A percentile compares a stretch with the other conserved stretches of the same genome.
phyloP scores from a whole-genome alignment of 2,888 invertebrate species.

The Erpobdella octoculata region DNA sequence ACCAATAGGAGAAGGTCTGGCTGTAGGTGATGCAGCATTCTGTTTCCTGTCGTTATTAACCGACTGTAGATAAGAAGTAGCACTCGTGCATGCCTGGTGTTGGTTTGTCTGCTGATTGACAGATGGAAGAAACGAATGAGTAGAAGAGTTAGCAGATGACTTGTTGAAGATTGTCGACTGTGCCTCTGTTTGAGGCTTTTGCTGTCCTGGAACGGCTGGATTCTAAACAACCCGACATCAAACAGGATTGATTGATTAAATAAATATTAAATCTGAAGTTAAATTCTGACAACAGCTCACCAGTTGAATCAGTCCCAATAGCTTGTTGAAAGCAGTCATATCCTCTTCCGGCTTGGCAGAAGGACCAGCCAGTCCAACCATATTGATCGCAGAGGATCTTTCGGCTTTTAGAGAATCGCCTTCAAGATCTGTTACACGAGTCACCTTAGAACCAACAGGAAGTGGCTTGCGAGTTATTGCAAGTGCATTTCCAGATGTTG shows the following conservation, averaged over 20 bases:
- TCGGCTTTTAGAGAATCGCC: conserved; percentile 16
- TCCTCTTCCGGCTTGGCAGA: background rate
- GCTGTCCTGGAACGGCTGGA: too few species aligned
- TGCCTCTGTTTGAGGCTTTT: too few species aligned
- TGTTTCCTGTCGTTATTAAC: background rate
- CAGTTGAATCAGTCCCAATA: conserved; percentile 43
- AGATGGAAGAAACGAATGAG: too few species aligned
- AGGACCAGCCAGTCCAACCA: conserved; percentile 4
- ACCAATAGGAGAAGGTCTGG: conserved; percentile 4
- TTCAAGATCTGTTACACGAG: conserved; percentile 35
- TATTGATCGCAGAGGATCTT: background rate
- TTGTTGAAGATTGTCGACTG: too few species aligned
- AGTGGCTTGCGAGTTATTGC: background rate
- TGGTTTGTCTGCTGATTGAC: too few species aligned
- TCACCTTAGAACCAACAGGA: conserved; percentile 32
- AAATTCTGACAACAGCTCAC: background rate
- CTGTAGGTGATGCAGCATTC: background rate
- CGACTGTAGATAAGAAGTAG: background rate
- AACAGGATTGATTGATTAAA: too few species aligned
- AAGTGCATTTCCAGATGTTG: background rate
- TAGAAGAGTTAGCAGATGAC: too few species aligned
- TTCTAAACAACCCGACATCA: too few species aligned
- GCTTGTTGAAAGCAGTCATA: conserved; percentile 49
- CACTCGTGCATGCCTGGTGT: too few species aligned
- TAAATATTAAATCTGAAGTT: too few species aligned